phyloP scores from a whole-genome alignment of 2,113 vertebrate species.

The Lagopus muta region DNA sequence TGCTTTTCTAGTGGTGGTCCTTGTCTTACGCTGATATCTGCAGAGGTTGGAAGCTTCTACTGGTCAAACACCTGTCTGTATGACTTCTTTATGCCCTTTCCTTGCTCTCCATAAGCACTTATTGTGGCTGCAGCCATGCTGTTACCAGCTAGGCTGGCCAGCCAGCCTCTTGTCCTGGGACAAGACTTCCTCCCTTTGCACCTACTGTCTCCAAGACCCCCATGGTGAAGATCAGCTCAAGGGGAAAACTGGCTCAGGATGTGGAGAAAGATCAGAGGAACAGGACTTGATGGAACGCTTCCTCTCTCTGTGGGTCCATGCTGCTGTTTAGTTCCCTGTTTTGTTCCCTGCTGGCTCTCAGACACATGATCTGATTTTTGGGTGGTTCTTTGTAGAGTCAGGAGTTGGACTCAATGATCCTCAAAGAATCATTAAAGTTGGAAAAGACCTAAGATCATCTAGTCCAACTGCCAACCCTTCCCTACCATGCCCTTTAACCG shows the following conservation, averaged over 20 bases:
- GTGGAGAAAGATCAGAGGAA: not conserved
- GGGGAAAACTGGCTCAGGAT: not conserved
- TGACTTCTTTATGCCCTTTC: not conserved
- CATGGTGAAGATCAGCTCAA: not conserved
- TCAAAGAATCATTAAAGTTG: too few relatives aligned
- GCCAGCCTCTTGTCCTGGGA: not conserved
- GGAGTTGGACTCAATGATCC: too few relatives aligned
- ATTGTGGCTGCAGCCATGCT: not conserved
- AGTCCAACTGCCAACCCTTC: too few relatives aligned
- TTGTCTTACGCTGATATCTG: not conserved
- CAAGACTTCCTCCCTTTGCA: not conserved
- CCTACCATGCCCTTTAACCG: too few relatives aligned
- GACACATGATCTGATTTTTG: too few relatives aligned
- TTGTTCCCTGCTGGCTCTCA: too few relatives aligned
- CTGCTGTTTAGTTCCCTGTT: too few relatives aligned
- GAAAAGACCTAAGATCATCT: too few relatives aligned
- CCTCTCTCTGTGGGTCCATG: fast-evolving
- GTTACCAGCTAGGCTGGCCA: not conserved
- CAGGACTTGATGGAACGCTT: not conserved
- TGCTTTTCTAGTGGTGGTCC: not conserved
- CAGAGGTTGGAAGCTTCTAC: not conserved
- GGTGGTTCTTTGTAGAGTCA: too few relatives aligned
- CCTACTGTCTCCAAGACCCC: not conserved
- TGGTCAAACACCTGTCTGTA: not conserved
- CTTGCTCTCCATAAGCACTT: not conserved